Conservation (phyloP, 2,113 vertebrate genomes). For the Spermophilus dauricus region DNA sequence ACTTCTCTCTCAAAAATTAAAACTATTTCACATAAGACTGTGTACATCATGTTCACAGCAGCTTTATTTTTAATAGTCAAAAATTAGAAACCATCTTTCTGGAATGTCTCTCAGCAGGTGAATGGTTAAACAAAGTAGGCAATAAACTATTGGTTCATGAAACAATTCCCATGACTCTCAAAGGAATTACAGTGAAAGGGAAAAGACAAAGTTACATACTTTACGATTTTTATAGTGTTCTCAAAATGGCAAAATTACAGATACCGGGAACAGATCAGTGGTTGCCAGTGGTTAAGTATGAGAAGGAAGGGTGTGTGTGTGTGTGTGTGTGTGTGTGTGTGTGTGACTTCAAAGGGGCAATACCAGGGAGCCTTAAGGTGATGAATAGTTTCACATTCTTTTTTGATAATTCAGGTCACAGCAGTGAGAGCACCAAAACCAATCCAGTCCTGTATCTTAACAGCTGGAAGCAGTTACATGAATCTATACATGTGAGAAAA, state of each 20-base stretch:
- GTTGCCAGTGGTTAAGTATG: neutral
- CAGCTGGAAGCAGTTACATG: neutral
- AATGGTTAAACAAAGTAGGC: neutral
- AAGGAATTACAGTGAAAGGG: neutral
- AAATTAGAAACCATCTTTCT: constrained; percentile 44
- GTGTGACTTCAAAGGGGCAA: neutral
- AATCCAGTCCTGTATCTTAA: neutral
- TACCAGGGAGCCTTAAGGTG: neutral
- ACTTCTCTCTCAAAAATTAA: constrained; percentile 55
- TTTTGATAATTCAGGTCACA: neutral
- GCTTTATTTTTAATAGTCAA: constrained; percentile 5
- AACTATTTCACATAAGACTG: constrained; percentile 11
- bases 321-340: neutral
- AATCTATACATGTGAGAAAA: neutral
- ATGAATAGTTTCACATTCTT: neutral
- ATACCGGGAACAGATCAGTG: neutral
- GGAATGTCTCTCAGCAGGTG: neutral
- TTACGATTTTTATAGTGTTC: constrained; percentile 23
- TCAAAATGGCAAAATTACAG: constrained; percentile 56
- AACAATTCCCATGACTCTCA: neutral
- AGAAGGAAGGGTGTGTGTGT: neutral
- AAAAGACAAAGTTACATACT: constrained; percentile 38
- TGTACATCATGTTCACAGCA: constrained; percentile 27
- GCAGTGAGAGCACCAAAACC: neutral
- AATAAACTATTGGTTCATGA: neutral